These are phyloP conservation scores for Halocynthia aurantium DNA, from an alignment of 23 tunicate genomes.

Conservation along the genomic window DNA sequence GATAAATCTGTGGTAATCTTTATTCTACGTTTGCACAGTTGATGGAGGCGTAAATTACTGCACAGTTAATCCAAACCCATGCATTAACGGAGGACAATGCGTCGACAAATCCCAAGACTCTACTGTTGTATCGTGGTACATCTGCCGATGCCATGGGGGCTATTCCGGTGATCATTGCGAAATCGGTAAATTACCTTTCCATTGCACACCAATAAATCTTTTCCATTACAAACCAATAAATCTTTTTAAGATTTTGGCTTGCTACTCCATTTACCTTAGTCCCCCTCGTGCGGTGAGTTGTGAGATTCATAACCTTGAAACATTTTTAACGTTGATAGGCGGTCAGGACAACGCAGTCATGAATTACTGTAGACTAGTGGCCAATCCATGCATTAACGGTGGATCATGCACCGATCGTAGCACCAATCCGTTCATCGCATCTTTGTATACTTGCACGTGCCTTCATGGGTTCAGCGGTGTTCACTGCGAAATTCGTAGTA, in stretches of 20 bases:
- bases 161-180: constrained; percentile 1
- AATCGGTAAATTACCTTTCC: neutral
- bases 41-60: neutral
- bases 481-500: constrained; percentile 2
- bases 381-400: neutral
- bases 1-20: neutral
- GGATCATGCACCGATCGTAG: constrained; percentile 1
- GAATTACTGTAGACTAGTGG: neutral
- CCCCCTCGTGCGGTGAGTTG: too few relatives aligned
- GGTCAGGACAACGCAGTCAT: neutral
- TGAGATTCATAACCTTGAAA: too few relatives aligned
- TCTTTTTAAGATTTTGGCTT: too few relatives aligned
- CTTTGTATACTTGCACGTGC: neutral
- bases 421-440: neutral
- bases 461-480: neutral
- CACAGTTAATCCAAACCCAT: neutral
- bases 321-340: neutral
- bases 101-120: neutral
- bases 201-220: too few relatives aligned
- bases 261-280: too few relatives aligned
- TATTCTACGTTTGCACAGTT: too few relatives aligned
- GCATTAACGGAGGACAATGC: neutral
- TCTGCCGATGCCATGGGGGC: neutral
- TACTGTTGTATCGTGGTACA: neutral
- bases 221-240: too few relatives aligned